Evolutionary conservation across 2,888 invertebrate species (phyloP), one percentile per base, ranked within the genome.

Genomic region (Chloroclysta siterata): DNA sequence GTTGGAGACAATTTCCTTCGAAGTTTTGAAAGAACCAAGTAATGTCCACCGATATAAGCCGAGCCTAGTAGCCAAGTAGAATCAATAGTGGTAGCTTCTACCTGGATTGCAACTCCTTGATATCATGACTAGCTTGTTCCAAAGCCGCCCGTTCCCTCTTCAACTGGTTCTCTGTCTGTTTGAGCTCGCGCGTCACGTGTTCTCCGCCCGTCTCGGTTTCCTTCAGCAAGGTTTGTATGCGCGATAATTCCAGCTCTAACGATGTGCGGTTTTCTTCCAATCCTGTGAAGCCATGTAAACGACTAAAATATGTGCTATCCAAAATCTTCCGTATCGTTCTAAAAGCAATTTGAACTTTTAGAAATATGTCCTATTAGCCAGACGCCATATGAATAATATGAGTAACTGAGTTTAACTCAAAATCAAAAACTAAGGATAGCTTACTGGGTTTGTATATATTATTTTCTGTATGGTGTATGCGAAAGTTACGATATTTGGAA

Each of bases 181-280:
- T 95, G 11, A 97, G 88, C 72, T 97, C 96, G 67, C 97, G 95
- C 22, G 95, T 94, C 0, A 95, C 93, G 89, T 82, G 97, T 94
- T 84, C 96, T 93, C 93, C 98, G 95, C 77, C 96, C 83, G 82
- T 96, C 96, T 80, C 97, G 3, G 86, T 74, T 60, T 91, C 93
- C 72, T 91, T 92, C 94, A 70, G 96, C 89, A 79, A 94, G 89
- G 71, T 94, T 93, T 82, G 97, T 90, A 98, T 86, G 5, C 97
- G 95, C 3, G 94, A 94, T 11, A 96, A 94, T 75, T 98, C 98
- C 56, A 95, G 94, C 73, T 97, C 97, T 13, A 97, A 83, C 0
- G 95, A 93, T 13, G 95, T 94, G 78, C 96, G 97, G 68, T 95
- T 94, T 74, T 98, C 98, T 87, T 98, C 98, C 72, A 98, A 82